Percentiles rank a stretch among this genome's conserved stretches.
Conservation (phyloP, 2,888 invertebrate species). For the Drosophila multiciliata region DNA sequence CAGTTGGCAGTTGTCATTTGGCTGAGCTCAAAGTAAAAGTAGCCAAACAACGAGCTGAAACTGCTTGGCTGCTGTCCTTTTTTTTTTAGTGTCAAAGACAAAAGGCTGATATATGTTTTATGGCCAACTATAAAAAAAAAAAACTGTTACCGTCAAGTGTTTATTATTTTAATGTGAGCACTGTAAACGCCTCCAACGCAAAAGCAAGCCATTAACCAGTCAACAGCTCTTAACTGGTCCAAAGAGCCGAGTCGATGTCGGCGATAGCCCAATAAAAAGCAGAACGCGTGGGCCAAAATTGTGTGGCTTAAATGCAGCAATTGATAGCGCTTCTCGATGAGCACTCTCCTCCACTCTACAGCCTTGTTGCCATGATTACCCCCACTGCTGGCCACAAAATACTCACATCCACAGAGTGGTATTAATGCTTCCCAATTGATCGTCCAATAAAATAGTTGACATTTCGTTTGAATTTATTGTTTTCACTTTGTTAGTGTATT, state of each 20-base stretch:
- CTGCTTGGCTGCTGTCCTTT: not conserved
- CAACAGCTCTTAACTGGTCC: slow-evolving; percentile 49
- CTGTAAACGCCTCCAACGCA: slow-evolving; percentile 36
- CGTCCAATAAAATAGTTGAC: slow-evolving; percentile 52
- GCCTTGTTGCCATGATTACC: not conserved
- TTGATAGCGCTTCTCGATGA: slow-evolving; percentile 29
- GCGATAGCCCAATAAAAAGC: slow-evolving; percentile 45
- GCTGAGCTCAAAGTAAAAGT: slow-evolving; percentile 20
- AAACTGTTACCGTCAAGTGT: slow-evolving; percentile 59
- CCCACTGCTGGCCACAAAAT: slow-evolving; percentile 27
- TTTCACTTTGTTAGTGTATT: slow-evolving; percentile 48
- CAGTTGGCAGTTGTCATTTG: slow-evolving; percentile 12
- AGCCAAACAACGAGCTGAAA: slow-evolving; percentile 6
- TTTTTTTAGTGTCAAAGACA: slow-evolving; percentile 19
- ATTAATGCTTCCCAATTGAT: slow-evolving; percentile 61
- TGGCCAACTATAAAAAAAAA: slow-evolving; percentile 41
- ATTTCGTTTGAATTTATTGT: slow-evolving; percentile 39
- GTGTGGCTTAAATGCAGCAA: slow-evolving; percentile 23
- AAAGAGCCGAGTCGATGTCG: slow-evolving; percentile 27
- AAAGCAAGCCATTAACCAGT: slow-evolving; percentile 24
- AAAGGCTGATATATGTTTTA: slow-evolving; percentile 69
- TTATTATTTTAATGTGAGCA: slow-evolving; percentile 69
- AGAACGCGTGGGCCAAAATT: slow-evolving; percentile 33
- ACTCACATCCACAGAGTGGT: slow-evolving; percentile 7
- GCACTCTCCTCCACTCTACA: not conserved